A percentile compares a stretch with the other conserved stretches of the same genome.
These are phyloP conservation scores for Gymnarchus niloticus DNA, from an alignment of 2,113 vertebrate species.

Conservation along the genomic window DNA sequence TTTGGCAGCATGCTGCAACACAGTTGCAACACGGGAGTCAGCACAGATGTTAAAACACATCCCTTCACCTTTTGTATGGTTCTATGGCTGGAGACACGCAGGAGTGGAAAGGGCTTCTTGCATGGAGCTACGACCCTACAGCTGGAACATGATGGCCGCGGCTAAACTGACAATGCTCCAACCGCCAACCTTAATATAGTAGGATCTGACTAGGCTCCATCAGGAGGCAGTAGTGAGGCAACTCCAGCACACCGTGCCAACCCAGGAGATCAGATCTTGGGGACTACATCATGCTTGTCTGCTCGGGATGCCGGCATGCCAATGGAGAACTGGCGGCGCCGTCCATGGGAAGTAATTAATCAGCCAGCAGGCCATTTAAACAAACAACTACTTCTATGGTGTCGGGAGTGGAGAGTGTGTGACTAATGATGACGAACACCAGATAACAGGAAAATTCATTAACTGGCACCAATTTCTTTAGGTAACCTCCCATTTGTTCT, in stretches of 20 bases:
- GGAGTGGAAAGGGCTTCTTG: background rate
- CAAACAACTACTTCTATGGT: background rate
- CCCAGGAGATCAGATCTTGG: too few relatives aligned
- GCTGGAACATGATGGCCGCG: background rate
- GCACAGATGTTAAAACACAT: background rate
- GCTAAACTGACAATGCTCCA: background rate
- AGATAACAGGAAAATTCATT: constrained; percentile 22
- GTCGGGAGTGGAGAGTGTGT: background rate
- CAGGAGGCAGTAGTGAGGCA: background rate
- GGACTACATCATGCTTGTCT: background rate
- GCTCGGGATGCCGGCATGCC: background rate
- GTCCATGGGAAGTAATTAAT: background rate
- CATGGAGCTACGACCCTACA: background rate
- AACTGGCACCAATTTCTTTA: constrained; percentile 7
- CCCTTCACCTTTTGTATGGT: background rate
- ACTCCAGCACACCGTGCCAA: background rate
- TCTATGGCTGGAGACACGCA: background rate
- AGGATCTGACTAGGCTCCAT: background rate
- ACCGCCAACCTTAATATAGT: background rate
- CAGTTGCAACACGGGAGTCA: background rate
- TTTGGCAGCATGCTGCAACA: background rate
- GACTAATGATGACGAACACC: constrained; percentile 1
- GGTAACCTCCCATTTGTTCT: constrained; percentile 18
- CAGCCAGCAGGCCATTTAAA: constrained; percentile 1
- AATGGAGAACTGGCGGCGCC: background rate